These are phyloP conservation scores for Theropithecus gelada DNA, from an alignment of 2,113 vertebrate genomes.

Conservation along the genomic window DNA sequence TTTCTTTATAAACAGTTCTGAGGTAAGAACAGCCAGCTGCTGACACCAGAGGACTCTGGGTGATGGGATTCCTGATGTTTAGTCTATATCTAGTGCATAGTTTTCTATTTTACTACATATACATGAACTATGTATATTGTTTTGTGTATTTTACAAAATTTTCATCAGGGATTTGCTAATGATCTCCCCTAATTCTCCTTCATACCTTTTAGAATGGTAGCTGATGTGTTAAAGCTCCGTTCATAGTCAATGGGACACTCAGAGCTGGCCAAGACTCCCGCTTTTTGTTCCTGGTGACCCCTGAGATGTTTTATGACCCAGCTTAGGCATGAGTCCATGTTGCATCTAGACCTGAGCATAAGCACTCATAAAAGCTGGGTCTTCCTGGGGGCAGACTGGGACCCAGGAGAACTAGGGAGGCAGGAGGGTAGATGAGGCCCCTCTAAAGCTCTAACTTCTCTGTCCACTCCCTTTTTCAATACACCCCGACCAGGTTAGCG, in stretches of 20 bases:
- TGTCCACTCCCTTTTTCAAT: not conserved
- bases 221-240: not conserved
- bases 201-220: rapidly evolving
- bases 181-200: not conserved
- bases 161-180: not conserved
- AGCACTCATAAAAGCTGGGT: not conserved
- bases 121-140: not conserved
- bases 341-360: not conserved
- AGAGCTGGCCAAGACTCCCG: not conserved
- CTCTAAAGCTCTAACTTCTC: not conserved
- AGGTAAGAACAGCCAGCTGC: not conserved
- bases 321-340: not conserved
- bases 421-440: not conserved
- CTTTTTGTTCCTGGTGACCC: not conserved
- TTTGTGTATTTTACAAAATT: not conserved
- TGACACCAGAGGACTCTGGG: not conserved
- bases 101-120: not conserved
- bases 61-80: not conserved
- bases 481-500: not conserved
- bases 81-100: not conserved
- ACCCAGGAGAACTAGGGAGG: not conserved
- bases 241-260: not conserved
- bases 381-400: not conserved
- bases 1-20: not conserved
- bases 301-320: not conserved